These are phyloP conservation scores for Panagrolaimus sp. DNA, from an alignment of 1,140 invertebrate species.

Conservation along the genomic window DNA sequence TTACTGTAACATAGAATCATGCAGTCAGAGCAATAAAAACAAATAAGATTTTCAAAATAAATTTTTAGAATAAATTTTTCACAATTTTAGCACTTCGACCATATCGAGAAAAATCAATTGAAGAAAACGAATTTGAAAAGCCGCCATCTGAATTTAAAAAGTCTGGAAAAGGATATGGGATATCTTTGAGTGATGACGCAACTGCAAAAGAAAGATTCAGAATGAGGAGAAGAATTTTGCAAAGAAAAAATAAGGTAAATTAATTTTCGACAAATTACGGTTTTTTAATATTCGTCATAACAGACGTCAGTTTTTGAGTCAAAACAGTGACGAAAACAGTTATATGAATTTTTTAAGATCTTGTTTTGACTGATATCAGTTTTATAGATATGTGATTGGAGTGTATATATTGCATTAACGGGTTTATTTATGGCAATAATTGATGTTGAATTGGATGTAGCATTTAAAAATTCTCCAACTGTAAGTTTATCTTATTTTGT, in stretches of 20 bases:
- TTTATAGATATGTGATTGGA: slow-evolving; percentile 51
- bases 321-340: slow-evolving; percentile 38
- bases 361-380: neutral
- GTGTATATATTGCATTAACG: slow-evolving; percentile 35
- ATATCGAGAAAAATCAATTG: neutral
- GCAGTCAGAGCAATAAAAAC: no score
- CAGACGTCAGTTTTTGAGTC: slow-evolving; percentile 22
- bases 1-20: no score
- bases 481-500: slow-evolving; percentile 18
- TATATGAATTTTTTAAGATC: slow-evolving; percentile 19
- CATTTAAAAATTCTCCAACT: neutral
- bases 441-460: slow-evolving; percentile 41
- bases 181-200: slow-evolving; percentile 26
- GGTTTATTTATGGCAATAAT: slow-evolving; percentile 48
- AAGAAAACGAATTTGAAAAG: neutral
- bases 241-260: slow-evolving; percentile 8
- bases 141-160: neutral
- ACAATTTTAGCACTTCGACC: neutral
- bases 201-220: neutral
- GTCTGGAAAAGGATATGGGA: slow-evolving; percentile 44
- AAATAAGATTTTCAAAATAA: no score
- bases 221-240: neutral
- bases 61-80: no score
- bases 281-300: slow-evolving; percentile 36
- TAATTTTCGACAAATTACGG: neutral